phyloP scores from a whole-genome alignment of 1,140 invertebrate species.

The Bactericera cockerelli region DNA sequence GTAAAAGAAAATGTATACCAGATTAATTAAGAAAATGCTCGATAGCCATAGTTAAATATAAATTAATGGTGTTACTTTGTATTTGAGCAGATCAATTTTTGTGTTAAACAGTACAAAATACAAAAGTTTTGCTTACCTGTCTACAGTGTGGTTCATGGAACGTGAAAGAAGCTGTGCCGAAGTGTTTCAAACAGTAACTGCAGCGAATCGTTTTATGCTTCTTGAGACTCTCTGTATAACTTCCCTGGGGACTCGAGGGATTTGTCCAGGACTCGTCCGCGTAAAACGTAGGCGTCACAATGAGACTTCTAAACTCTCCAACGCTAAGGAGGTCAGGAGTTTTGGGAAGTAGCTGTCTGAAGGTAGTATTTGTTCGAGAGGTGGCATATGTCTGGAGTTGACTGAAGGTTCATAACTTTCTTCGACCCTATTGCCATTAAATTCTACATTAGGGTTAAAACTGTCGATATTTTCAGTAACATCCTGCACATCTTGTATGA shows the following conservation, averaged over 20 bases:
- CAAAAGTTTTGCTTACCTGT: slow-evolving; percentile 45
- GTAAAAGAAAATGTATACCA: too few relatives aligned
- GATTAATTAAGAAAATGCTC: too few relatives aligned
- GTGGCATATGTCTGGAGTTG: too few relatives aligned
- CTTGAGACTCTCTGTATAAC: not conserved
- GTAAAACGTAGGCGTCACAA: not conserved
- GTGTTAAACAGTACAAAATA: too few relatives aligned
- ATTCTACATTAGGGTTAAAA: not conserved
- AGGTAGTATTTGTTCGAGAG: not conserved
- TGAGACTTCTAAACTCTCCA: not conserved
- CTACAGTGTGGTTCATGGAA: slow-evolving; percentile 69
- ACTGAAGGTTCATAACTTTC: not conserved
- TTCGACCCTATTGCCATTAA: too few relatives aligned
- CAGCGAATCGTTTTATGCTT: slow-evolving; percentile 36
- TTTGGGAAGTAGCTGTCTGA: not conserved
- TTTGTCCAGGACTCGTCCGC: not conserved
- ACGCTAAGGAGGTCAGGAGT: not conserved
- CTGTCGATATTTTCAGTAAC: not conserved
- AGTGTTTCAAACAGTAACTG: slow-evolving; percentile 61
- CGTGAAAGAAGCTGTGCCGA: slow-evolving; percentile 53
- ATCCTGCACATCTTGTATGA: too few relatives aligned
- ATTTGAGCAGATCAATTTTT: too few relatives aligned
- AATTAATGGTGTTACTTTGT: too few relatives aligned
- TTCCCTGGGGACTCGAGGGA: not conserved
- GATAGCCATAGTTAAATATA: too few relatives aligned